Evolutionary conservation across 2,888 invertebrate genomes (phyloP), one percentile per base, ranked within the genome.

Genomic region (Meloe dianella): DNA sequence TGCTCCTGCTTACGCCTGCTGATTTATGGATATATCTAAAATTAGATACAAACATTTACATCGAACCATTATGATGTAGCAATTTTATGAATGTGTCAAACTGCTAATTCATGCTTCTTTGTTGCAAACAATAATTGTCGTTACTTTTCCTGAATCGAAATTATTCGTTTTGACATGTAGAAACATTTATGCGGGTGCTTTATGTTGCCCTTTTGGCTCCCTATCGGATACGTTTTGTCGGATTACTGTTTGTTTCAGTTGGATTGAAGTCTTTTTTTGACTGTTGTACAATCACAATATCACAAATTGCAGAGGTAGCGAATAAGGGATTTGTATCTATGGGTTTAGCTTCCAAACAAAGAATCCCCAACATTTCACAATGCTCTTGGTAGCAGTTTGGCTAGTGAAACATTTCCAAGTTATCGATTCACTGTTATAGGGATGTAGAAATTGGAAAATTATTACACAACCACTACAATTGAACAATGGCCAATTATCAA

Each of bases 281-380:
- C 73, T 68, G 64, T 67, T 65, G 65, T 67, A 69, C 73, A 72
- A 74, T 74, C 73, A 70, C 74, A 70, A 71, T 71, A 71, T 72
- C 72, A 74, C 76, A 77, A 77, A 77, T 77, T 77, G 78, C 75
- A 72, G 74, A 78, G 77, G 79, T 77, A 78, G 76, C 76, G 77
- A 75, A 78, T 78, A 77, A 78, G 75, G 80, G 80, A 81, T 80
- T 81, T 79, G 80, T 79, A 77, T 78, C 77, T 77, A 78, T 74
- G 77, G 77, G 71, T 76, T 74, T 72, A 76, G 75, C 75, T 78
- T 74, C 64, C 76, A 80, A 80, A 80, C 80, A 80, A 80, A 81
- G 78, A 80, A 80, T 79, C 77, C 73, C 76, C 71, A 79, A 77
- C 81, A 76, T 82, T 83, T 83, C 22, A 83, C 79, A 80, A 79